These are phyloP conservation scores for Camarhynchus parvulus DNA, from an alignment of 2,113 vertebrate species.

Conservation along the genomic window DNA sequence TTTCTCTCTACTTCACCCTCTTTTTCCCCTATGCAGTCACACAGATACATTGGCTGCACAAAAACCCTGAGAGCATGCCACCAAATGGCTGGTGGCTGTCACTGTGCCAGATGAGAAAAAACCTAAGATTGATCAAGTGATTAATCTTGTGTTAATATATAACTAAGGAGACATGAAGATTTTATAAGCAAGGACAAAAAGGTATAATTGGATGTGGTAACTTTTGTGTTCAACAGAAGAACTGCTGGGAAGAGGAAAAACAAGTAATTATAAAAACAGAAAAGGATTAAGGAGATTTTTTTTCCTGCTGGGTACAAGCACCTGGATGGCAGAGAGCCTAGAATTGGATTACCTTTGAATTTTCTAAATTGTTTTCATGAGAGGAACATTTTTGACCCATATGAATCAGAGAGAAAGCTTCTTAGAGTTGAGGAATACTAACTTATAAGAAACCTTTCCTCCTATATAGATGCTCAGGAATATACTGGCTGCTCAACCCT, in stretches of 20 bases:
- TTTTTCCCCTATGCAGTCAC: background rate
- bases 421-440: background rate
- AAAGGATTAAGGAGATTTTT: conserved; percentile 47
- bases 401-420: conserved; percentile 1
- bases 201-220: conserved; percentile 15
- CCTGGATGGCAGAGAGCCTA: conserved; percentile 65
- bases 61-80: background rate
- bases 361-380: conserved; percentile 46
- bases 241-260: conserved; percentile 21
- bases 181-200: conserved; percentile 38
- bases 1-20: background rate
- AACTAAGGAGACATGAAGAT: conserved; percentile 1
- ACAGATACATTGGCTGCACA: background rate
- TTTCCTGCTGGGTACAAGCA: conserved; percentile 53
- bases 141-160: conserved; percentile 43
- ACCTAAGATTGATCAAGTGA: background rate
- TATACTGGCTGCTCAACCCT: background rate
- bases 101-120: background rate
- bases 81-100: background rate
- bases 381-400: conserved; percentile 25
- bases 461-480: background rate
- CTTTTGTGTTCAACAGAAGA: background rate
- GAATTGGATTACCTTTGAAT: conserved; percentile 58
- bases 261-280: conserved; percentile 55
- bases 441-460: background rate